Evolutionary conservation across 37 sponge, comb jelly and placozoan genomes (phyloP), one percentile per base, ranked within the genome.

Genomic region (Geodia barretti): DNA sequence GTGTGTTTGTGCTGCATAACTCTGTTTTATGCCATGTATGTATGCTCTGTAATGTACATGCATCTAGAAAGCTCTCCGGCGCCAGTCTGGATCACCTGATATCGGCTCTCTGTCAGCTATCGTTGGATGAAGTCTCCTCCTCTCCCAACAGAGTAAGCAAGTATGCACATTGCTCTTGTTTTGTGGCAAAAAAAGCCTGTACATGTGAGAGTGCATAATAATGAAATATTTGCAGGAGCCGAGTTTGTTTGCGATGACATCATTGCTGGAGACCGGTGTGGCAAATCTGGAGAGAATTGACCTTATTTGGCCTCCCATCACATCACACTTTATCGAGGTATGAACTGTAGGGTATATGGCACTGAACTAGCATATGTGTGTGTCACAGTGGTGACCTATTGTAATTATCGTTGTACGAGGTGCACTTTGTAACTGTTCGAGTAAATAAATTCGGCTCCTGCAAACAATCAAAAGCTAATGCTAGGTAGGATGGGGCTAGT

Each of bases 291-390:
- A 41, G 29, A 78, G 92, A 40, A 29, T 89, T 20, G 62, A 67
- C 33, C 59, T 93, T 14, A 67, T 89, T 5, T 97, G 94, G 97
- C 71, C 78, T n/a, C 78, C 70, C 19, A 79, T 91, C 72, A 84
- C 82, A 4, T 28, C 69, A 2, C 94, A 97, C 62, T 73, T 97
- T 24, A 47, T 78, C 26, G 39, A 81, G 79, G 92, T 94, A 38
- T 87, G 72, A n/a, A n/a, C n/a, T n/a, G n/a, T n/a, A n/a, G n/a
- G n/a, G n/a, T n/a, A n/a, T n/a, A n/a, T n/a, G n/a, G n/a, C n/a
- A n/a, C n/a, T n/a, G n/a, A n/a, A n/a, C n/a, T n/a, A n/a, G n/a
- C n/a, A n/a, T n/a, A n/a, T n/a, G n/a, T n/a, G n/a, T n/a, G n/a
- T n/a, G n/a, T n/a, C n/a, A n/a, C n/a, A n/a, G n/a, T n/a, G n/a